Evolutionary conservation across 2,888 invertebrate species (phyloP).

Genomic region (Sinodicranocentrus sp.): DNA sequence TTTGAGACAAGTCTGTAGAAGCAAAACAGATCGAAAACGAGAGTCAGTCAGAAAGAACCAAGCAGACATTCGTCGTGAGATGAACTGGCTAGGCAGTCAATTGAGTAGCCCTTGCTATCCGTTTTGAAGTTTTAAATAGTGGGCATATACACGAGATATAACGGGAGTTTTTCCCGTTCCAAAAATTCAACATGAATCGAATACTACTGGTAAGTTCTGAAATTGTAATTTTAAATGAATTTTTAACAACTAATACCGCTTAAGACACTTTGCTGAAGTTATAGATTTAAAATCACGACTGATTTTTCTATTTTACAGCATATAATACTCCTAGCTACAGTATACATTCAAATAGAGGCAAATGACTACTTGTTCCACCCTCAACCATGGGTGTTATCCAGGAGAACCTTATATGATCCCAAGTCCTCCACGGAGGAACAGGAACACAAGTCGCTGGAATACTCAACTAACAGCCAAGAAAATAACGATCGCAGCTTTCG

Average conservation of each 20-base stretch:
- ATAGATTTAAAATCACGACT: background rate
- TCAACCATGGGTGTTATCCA: constrained; percentile 57
- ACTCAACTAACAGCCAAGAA: constrained; percentile 38
- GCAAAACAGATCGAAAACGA: constrained; percentile 28
- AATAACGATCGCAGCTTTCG: constrained; percentile 23
- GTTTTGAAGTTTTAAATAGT: constrained; percentile 15
- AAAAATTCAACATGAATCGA: constrained; percentile 41
- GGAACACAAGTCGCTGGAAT: constrained; percentile 29
- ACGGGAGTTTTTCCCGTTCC: constrained; percentile 62
- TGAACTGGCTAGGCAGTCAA: constrained; percentile 35
- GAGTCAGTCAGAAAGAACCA: constrained; percentile 62
- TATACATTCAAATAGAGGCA: constrained; percentile 55
- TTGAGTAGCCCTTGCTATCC: constrained; percentile 5
- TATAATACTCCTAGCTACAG: constrained; percentile 41
- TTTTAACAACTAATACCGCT: background rate
- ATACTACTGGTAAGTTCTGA: constrained; percentile 45
- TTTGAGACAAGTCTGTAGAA: background rate
- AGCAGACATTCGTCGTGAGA: constrained; percentile 35
- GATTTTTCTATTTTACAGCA: constrained; percentile 29
- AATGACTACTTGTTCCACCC: constrained; percentile 40
- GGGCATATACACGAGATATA: constrained; percentile 6
- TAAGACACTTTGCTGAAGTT: background rate
- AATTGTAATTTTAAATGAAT: background rate
- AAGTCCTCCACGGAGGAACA: background rate
- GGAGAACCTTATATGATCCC: constrained; percentile 42